Evolutionary conservation across 2,797 vertebrate species (phyloP).

Genomic region (Harpagifer antarcticus): DNA sequence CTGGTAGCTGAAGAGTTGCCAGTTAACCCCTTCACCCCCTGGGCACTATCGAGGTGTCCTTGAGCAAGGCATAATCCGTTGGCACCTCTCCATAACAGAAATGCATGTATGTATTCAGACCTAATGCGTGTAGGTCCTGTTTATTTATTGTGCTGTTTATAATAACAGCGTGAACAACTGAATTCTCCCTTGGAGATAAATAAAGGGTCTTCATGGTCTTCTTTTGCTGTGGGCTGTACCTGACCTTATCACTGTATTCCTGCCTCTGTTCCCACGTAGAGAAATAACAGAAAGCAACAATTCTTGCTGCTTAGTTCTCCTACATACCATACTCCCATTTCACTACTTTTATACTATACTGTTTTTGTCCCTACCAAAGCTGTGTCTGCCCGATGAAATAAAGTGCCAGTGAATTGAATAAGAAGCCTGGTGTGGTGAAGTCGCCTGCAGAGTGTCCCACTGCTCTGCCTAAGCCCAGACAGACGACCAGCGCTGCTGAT

Average conservation of each 20-base stretch:
- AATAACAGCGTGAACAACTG: too few relatives aligned
- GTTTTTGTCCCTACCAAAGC: conserved; percentile 1
- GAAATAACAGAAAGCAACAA: conserved; percentile 14
- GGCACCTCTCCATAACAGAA: too few relatives aligned
- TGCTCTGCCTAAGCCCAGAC: conserved; percentile 18
- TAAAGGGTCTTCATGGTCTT: too few relatives aligned
- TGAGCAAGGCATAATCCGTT: too few relatives aligned
- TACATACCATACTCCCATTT: conserved; percentile 3
- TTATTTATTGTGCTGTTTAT: too few relatives aligned
- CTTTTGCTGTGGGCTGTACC: not conserved
- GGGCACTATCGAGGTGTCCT: too few relatives aligned
- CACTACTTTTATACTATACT: too few relatives aligned
- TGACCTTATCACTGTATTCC: not conserved
- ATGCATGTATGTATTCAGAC: too few relatives aligned
- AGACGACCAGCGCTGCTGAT: conserved; percentile 43
- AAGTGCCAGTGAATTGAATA: conserved; percentile 19
- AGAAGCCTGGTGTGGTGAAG: not conserved
- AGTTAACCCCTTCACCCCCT: too few relatives aligned
- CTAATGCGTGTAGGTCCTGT: too few relatives aligned
- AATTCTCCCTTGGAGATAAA: too few relatives aligned
- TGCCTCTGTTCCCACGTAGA: conserved; percentile 1
- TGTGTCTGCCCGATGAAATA: conserved; percentile 10
- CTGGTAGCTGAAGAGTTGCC: too few relatives aligned
- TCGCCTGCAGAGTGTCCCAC: not conserved
- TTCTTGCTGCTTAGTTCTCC: conserved; percentile 18